phyloP scores from a whole-genome alignment of 2,797 vertebrate species.

The Arrhamphus sclerolepis region DNA sequence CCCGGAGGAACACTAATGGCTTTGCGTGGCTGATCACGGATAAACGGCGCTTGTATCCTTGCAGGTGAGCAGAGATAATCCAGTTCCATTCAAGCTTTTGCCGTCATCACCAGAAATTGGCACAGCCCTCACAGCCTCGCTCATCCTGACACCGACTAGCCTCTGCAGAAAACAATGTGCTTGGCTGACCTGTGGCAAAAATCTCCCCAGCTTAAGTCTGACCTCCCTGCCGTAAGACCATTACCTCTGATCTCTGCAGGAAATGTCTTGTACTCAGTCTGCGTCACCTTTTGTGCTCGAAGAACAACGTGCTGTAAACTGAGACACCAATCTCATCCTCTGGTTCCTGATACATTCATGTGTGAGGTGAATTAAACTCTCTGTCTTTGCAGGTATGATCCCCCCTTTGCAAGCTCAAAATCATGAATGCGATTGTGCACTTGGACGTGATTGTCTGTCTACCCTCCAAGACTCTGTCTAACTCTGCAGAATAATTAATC shows the following conservation, averaged over 20 bases:
- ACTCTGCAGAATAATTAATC: constrained; percentile 20
- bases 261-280: constrained; percentile 30
- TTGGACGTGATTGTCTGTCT: background rate
- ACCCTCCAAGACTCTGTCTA: constrained; percentile 12
- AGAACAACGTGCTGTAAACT: background rate
- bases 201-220: constrained; percentile 46
- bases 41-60: constrained; percentile 50
- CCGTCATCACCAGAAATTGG: constrained; percentile 63
- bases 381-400: too few species aligned
- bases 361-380: too few species aligned
- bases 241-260: constrained; percentile 29
- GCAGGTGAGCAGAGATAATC: constrained; percentile 67
- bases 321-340: background rate
- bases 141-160: constrained; percentile 19
- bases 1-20: constrained; percentile 55
- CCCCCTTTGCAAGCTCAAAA: background rate
- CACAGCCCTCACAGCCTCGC: constrained; percentile 42
- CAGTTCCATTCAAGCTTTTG: constrained; percentile 53
- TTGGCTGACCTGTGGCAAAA: constrained; percentile 25
- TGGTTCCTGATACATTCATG: too few species aligned
- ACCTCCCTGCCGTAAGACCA: constrained; percentile 33
- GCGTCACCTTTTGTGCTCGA: constrained; percentile 25
- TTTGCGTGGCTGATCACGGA: constrained; percentile 54
- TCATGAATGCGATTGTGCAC: background rate
- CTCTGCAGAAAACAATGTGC: constrained; percentile 37